phyloP scores from a whole-genome alignment of 2,113 vertebrate species.

The Bubo bubo region DNA sequence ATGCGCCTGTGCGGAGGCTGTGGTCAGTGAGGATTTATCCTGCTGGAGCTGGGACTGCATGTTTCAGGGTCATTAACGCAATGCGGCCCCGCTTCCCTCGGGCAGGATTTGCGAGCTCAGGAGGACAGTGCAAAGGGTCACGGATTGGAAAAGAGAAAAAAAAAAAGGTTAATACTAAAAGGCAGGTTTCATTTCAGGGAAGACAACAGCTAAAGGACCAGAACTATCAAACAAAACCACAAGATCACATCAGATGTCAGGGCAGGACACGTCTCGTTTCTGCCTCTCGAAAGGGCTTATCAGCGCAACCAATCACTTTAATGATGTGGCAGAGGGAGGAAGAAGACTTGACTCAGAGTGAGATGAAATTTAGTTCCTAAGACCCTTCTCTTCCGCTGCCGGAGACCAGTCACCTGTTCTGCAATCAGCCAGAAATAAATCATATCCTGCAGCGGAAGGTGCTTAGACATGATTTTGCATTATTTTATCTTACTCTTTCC shows the following conservation, averaged over 20 bases:
- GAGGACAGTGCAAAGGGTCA: background rate
- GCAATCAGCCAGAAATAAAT: background rate
- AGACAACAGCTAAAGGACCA: slow-evolving; percentile 10
- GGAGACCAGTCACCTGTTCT: slow-evolving; percentile 41
- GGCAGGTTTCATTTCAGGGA: slow-evolving; percentile 29
- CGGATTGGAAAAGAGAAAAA: background rate
- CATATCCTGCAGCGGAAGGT: slow-evolving; percentile 48
- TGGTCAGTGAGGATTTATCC: accelerated
- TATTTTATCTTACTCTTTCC: background rate
- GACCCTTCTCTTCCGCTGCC: slow-evolving; percentile 36
- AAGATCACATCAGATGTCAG: slow-evolving; percentile 58
- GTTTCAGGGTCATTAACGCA: background rate
- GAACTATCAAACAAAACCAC: slow-evolving; percentile 46
- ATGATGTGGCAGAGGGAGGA: slow-evolving; percentile 58
- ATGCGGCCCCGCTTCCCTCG: accelerated
- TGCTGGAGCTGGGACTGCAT: background rate
- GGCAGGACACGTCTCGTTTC: slow-evolving; percentile 49
- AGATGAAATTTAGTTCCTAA: slow-evolving; percentile 45
- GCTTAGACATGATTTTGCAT: slow-evolving; percentile 27
- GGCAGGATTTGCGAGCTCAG: background rate
- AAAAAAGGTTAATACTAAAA: background rate
- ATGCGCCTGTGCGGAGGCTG: accelerated
- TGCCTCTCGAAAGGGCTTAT: slow-evolving; percentile 32
- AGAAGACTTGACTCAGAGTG: slow-evolving; percentile 62
- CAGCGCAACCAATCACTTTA: slow-evolving; percentile 32